Evolutionary conservation across 2,797 vertebrate genomes (phyloP).

Genomic region (Anolis apletophallus): DNA sequence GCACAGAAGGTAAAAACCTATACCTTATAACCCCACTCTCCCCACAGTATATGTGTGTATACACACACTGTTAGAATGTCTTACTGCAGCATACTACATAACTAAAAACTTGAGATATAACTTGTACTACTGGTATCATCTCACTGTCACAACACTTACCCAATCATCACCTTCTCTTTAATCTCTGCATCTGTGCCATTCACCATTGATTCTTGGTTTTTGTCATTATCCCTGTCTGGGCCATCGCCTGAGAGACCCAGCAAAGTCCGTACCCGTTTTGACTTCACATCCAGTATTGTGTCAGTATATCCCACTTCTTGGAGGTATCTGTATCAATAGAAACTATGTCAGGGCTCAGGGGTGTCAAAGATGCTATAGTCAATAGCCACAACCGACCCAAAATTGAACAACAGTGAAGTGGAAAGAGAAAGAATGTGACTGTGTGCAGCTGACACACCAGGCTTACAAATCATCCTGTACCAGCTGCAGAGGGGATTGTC

Average conservation of each 20-base stretch:
- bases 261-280: constrained; percentile 92
- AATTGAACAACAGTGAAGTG: constrained; percentile 48
- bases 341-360: constrained; percentile 55
- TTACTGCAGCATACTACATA: neutral
- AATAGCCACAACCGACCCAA: neutral
- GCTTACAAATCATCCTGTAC: constrained; percentile 79
- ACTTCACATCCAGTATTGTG: constrained; percentile 97
- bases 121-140: neutral
- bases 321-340: constrained; percentile 86
- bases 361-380: constrained; percentile 17
- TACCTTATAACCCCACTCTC: neutral
- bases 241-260: constrained; percentile 90
- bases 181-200: constrained; percentile 91
- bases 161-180: constrained; percentile 88
- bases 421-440: constrained; percentile 62
- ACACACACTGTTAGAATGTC: neutral
- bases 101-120: neutral
- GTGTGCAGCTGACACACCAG: constrained; percentile 62
- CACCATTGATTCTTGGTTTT: constrained; percentile 89
- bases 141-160: constrained; percentile 76
- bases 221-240: constrained; percentile 86
- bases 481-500: constrained; percentile 81
- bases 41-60: too few relatives aligned
- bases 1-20: neutral
- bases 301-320: constrained; percentile 99